Percentiles rank a stretch among this genome's conserved stretches.
phyloP scores from a whole-genome alignment of 2,888 invertebrate species.

The Ernsta delagoae region DNA sequence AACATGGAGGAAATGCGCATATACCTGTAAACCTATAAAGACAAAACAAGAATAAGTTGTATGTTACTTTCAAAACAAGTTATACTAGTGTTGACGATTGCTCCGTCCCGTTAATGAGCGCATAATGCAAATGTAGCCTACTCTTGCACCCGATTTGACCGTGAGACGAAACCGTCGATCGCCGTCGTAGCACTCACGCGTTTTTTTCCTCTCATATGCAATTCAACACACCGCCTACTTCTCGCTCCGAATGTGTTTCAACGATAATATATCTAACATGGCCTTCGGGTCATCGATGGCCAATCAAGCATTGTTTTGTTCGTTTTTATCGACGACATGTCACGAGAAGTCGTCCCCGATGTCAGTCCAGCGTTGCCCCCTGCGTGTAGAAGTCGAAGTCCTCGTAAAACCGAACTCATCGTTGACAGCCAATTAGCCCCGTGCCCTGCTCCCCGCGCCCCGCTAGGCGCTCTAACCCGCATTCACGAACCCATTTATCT shows the following conservation, averaged over 20 bases:
- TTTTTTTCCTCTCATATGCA: too few relatives aligned
- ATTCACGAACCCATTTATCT: slow-evolving; percentile 73
- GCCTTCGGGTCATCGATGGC: slow-evolving; percentile 15
- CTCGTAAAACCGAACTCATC: slow-evolving; percentile 64
- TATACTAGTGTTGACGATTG: slow-evolving; percentile 53
- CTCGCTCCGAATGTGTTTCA: slow-evolving; percentile 20
- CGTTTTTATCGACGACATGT: slow-evolving; percentile 55
- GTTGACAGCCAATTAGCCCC: slow-evolving; percentile 82
- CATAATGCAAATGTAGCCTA: slow-evolving; percentile 72
- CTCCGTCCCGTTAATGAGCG: slow-evolving; percentile 73
- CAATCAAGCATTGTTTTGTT: slow-evolving; percentile 56
- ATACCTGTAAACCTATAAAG: neutral
- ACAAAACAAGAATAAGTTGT: slow-evolving; percentile 20
- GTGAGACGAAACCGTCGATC: slow-evolving; percentile 35
- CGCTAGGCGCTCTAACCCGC: slow-evolving; percentile 57
- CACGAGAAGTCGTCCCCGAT: slow-evolving; percentile 50
- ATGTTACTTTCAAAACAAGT: slow-evolving; percentile 51
- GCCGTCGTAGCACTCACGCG: too few relatives aligned
- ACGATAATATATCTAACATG: neutral
- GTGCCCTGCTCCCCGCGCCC: slow-evolving; percentile 54
- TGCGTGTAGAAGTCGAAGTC: slow-evolving; percentile 26
- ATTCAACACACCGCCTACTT: slow-evolving; percentile 19
- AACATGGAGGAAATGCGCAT: slow-evolving; percentile 26
- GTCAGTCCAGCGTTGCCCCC: slow-evolving; percentile 23
- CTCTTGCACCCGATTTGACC: slow-evolving; percentile 53